Conservation (phyloP, 2,888 invertebrate species). For the Andrena bicolor region DNA sequence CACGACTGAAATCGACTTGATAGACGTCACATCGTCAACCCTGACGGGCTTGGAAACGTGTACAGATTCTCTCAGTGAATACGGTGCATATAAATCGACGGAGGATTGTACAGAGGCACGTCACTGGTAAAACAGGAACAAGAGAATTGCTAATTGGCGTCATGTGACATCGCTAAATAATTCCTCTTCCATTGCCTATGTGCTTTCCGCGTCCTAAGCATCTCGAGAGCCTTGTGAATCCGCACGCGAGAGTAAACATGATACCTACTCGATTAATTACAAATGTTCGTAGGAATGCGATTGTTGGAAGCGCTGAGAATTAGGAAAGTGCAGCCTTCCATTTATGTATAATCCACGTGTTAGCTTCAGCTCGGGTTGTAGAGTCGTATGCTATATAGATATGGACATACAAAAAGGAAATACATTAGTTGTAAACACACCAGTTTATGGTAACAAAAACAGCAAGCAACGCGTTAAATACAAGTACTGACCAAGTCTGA, state of each 20-base stretch:
- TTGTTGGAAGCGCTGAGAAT: neutral
- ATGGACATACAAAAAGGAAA: too few relatives aligned
- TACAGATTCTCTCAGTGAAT: conserved; percentile 56
- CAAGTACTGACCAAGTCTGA: too few relatives aligned
- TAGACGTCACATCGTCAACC: conserved; percentile 44
- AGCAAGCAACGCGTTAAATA: too few relatives aligned
- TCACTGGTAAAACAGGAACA: conserved; percentile 42
- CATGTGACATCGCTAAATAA: conserved; percentile 58
- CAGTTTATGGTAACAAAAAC: too few relatives aligned
- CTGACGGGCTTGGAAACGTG: conserved; percentile 13
- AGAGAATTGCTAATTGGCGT: conserved; percentile 66
- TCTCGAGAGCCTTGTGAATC: conserved; percentile 27
- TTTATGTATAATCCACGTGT: too few relatives aligned
- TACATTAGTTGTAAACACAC: too few relatives aligned
- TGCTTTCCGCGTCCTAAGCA: conserved; percentile 10
- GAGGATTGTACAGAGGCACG: conserved; percentile 40
- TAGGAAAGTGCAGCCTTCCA: too few relatives aligned
- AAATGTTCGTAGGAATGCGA: neutral
- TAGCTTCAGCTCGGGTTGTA: too few relatives aligned
- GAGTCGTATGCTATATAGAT: too few relatives aligned
- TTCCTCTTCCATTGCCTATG: conserved; percentile 30
- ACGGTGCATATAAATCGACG: conserved; percentile 32
- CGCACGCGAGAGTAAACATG: conserved; percentile 18
- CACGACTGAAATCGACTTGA: conserved; percentile 31
- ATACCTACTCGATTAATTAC: conserved; percentile 40